Percentiles rank a stretch among this genome's conserved stretches.
Evolutionary conservation across 2,797 vertebrate genomes (phyloP).

Genomic region (Diplodus puntazzo): DNA sequence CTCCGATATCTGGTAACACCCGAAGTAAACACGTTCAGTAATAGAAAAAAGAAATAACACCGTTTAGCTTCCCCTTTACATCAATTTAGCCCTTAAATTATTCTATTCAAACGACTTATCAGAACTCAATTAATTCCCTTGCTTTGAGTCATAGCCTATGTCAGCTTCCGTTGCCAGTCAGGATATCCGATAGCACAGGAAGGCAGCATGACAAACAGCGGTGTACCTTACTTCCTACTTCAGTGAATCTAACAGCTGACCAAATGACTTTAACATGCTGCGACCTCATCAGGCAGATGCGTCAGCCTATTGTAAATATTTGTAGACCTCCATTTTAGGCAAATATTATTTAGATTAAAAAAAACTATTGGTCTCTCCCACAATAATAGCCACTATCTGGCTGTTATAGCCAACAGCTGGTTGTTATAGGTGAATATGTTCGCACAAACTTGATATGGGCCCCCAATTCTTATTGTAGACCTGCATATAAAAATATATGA

Average conservation of each 20-base stretch:
- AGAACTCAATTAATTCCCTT: background rate
- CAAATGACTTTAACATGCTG: conserved; percentile 30
- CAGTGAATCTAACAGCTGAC: background rate
- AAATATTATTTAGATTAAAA: background rate
- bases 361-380: background rate
- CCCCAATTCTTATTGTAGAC: too few relatives aligned
- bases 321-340: background rate
- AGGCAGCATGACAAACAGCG: conserved; percentile 31
- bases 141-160: background rate
- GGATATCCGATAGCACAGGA: background rate
- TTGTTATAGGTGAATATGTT: background rate
- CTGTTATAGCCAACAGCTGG: too few relatives aligned
- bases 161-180: background rate
- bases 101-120: too few relatives aligned
- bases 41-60: background rate
- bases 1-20: rapidly evolving
- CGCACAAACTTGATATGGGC: background rate
- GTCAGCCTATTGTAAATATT: background rate
- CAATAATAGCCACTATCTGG: background rate
- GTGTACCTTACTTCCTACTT: conserved; percentile 54
- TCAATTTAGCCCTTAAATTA: rapidly evolving
- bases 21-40: rapidly evolving
- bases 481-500: too few relatives aligned
- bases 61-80: rapidly evolving
- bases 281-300: background rate